Conservation (phyloP, 92 coral and sea anemone species). For the Galaxea fascicularis region DNA sequence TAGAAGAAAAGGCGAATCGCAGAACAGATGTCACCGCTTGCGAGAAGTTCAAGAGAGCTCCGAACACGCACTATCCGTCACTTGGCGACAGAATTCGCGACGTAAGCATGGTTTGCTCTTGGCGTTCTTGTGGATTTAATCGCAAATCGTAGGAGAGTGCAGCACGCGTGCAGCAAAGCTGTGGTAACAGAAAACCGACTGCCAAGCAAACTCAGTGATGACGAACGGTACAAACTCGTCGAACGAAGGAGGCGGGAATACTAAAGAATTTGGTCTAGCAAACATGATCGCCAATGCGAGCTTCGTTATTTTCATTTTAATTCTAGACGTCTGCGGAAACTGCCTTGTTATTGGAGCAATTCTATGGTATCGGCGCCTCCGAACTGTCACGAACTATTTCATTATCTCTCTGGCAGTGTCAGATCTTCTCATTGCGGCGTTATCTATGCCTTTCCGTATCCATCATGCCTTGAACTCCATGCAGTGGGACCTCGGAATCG, state of each 20-base stretch:
- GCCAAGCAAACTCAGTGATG: background rate
- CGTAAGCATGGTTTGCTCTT: constrained; percentile 15
- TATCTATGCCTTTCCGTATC: constrained; percentile 92
- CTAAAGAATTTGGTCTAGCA: constrained; percentile 11
- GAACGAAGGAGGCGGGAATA: background rate
- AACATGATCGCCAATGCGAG: constrained; percentile 86
- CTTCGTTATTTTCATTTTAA: constrained; percentile 85
- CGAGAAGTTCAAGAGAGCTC: constrained; percentile 26
- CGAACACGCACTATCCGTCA: constrained; percentile 16
- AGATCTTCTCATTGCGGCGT: constrained; percentile 86
- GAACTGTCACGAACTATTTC: constrained; percentile 92
- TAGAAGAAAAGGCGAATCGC: constrained; percentile 28
- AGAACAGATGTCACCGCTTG: constrained; percentile 25
- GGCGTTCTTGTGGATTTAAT: background rate
- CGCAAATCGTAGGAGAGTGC: background rate
- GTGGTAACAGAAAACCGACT: background rate
- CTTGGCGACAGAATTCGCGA: constrained; percentile 41
- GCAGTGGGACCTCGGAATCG: constrained; percentile 90
- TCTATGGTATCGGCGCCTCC: constrained; percentile 81
- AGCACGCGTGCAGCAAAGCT: background rate
- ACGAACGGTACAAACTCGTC: constrained; percentile 23
- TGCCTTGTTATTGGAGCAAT: constrained; percentile 90
- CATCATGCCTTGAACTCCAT: constrained; percentile 86
- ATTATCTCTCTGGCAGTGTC: constrained; percentile 95
- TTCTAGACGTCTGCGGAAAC: constrained; percentile 93